Evolutionary conservation across 2,888 invertebrate genomes (phyloP), one percentile per base, ranked within the genome.

Genomic region (Ennomos fuscantarius): DNA sequence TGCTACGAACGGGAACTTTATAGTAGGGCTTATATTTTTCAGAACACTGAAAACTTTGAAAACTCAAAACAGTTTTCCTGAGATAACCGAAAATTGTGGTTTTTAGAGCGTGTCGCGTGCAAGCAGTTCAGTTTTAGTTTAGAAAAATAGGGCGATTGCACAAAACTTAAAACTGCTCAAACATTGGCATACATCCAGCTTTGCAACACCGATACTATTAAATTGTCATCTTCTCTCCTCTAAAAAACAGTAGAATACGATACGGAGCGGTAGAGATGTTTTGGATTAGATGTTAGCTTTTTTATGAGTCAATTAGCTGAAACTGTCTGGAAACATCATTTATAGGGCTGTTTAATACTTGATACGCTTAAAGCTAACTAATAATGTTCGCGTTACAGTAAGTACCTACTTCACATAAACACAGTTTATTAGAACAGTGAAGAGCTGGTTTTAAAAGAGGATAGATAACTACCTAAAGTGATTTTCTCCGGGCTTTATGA

Each of bases 121-220:
- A 87, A 85, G 62, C 60, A 53, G 59, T 60, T 60, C 84, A 74
- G 82, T 83, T 84, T 86, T 79, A 81, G 86, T 87, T 86, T 84
- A 86, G 81, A 90, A 91, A 91, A 91, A 91, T 91, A 86, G 92
- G 89, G 76, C 91, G 91, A 89, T 92, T 92, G 90, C 92, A 90
- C 80, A 92, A 92, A 89, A 87, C 83, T 82, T 80, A 76, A 84
- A 83, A 86, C 82, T 80, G 82, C 80, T 79, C 74, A 78, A 79
- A 83, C 73, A 79, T 88, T 91, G 91, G 92, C 91, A 71, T 73
- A 57, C 72, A 69, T 86, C 92, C 92, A 91, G 84, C 69, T 76
- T 74, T 74, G 78, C 81, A 79, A 84, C 80, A 82, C 78, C 70
- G 80, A 86, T 86, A 83, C 85, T 79, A 83, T 84, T 81, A 86